Base-by-base conservation (phyloP, 2,113 vertebrate species). In the Alligator mississippiensis region DNA sequence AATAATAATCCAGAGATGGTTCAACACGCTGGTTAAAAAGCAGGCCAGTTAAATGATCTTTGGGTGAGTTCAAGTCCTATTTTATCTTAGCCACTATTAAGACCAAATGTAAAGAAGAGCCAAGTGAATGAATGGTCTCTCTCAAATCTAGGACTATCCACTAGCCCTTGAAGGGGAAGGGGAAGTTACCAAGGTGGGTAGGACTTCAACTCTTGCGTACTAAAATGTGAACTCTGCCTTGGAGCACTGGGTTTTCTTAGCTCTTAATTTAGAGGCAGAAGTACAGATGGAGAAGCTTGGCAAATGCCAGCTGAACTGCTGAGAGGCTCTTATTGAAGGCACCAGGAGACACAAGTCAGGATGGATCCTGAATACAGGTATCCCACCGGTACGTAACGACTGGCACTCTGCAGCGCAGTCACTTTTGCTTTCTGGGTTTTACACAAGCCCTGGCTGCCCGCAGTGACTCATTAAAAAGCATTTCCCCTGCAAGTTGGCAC, bases 361-460 rank as follows among this genome's bases (percentile, higher is more conserved):
- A n/a, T 58, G 17, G 30, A 30, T 55, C 66, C 55, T 28, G 27
- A 34, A 10, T 47, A 9, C 38, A 38, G 21, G 38, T 74, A 22
- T 74, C 34, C 70, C 34, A 74, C 12, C 5, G 22, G 70, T 47
- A 74, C 25, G 70, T 47, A 74, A 74, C 16, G 22, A n/a, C 34
- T 6, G 47, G 15, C 64, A 17, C 27, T 30, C n/a, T 18, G 24
- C 28, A 16, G 34, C 38, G 0, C 0, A 25, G 0, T 27, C 0
- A 14, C 38, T 90, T 90, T 85, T 91, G 72, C 27, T 90, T 30
- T 75, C 85, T 54, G 87, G 9, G 4, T 28, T 34, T 88, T 47
- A 8, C 0, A 0, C 28, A 47, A 47, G 63, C 77, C 79, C 57
- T 87, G 84, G 92, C 92, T 88, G 88, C 90, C 93, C 28, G 1